These are phyloP conservation scores for Plebejus argus DNA, from an alignment of 2,888 invertebrate genomes.

Conservation along the genomic window DNA sequence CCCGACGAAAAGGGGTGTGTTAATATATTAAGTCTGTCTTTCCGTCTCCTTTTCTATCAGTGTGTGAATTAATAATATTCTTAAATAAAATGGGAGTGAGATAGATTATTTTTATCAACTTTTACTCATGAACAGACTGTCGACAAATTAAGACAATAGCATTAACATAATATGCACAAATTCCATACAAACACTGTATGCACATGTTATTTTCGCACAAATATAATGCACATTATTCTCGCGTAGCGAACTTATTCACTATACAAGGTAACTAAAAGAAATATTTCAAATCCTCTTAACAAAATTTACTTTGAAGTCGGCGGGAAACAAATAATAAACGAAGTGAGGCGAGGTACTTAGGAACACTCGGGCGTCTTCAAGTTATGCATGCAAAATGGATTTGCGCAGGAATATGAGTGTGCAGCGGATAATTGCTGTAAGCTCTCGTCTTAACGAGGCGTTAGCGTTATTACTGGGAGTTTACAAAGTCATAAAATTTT, in stretches of 20 bases:
- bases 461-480: slow-evolving; percentile 31
- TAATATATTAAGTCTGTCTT: too few relatives aligned
- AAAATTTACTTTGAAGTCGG: slow-evolving; percentile 10
- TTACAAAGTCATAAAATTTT: neutral
- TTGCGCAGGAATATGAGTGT: slow-evolving; percentile 67
- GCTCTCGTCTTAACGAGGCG: slow-evolving; percentile 67
- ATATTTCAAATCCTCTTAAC: slow-evolving; percentile 29
- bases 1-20: too few relatives aligned
- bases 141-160: neutral
- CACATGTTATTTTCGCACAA: neutral
- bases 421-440: slow-evolving; percentile 70
- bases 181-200: neutral
- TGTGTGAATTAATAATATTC: too few relatives aligned
- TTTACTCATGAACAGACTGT: too few relatives aligned
- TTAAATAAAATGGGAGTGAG: too few relatives aligned
- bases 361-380: slow-evolving; percentile 60
- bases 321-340: slow-evolving; percentile 28
- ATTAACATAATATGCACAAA: neutral
- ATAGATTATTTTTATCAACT: too few relatives aligned
- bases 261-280: slow-evolving; percentile 13
- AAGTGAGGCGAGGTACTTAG: slow-evolving; percentile 50
- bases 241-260: neutral
- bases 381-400: slow-evolving; percentile 69
- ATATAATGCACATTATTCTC: neutral
- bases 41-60: too few relatives aligned